Conservation (phyloP, 23 tunicate species). For the Oikopleura dioica region DNA sequence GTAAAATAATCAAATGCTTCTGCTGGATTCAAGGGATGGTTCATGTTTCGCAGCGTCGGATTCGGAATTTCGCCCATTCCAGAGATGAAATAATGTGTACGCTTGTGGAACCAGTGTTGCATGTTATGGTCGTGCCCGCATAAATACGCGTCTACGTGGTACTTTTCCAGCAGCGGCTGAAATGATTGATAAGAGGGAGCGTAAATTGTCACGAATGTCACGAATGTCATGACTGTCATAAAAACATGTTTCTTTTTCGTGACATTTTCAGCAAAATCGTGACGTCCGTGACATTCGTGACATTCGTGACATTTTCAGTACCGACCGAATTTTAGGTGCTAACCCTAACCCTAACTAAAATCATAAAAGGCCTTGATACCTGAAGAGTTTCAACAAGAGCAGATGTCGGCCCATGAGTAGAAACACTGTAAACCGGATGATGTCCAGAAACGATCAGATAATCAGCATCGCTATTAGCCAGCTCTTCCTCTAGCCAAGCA, state of each 20-base stretch:
- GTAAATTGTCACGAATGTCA: too few relatives aligned
- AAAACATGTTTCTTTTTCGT: too few relatives aligned
- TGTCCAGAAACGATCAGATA: constrained; percentile 2
- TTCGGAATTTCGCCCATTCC: not conserved
- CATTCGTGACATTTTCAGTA: too few relatives aligned
- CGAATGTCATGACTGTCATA: too few relatives aligned
- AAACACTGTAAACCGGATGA: not conserved
- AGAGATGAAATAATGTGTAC: not conserved
- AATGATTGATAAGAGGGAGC: too few relatives aligned
- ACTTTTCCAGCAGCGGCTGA: too few relatives aligned
- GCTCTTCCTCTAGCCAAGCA: not conserved
- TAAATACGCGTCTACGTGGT: constrained; percentile 2
- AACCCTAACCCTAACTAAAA: too few relatives aligned
- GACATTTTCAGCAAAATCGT: too few relatives aligned
- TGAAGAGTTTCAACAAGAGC: not conserved
- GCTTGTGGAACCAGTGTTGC: not conserved
- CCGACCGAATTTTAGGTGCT: too few relatives aligned
- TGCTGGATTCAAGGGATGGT: not conserved
- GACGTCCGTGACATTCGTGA: too few relatives aligned
- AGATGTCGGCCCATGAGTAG: constrained; percentile 2
- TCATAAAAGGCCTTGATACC: too few relatives aligned
- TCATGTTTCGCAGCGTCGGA: constrained; percentile 2
- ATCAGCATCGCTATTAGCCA: not conserved
- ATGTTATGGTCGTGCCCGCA: constrained; percentile 13
- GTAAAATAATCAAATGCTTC: constrained; percentile 1